These are phyloP conservation scores for Drosophila greeni DNA, from an alignment of 2,888 invertebrate genomes.

Conservation along the genomic window DNA sequence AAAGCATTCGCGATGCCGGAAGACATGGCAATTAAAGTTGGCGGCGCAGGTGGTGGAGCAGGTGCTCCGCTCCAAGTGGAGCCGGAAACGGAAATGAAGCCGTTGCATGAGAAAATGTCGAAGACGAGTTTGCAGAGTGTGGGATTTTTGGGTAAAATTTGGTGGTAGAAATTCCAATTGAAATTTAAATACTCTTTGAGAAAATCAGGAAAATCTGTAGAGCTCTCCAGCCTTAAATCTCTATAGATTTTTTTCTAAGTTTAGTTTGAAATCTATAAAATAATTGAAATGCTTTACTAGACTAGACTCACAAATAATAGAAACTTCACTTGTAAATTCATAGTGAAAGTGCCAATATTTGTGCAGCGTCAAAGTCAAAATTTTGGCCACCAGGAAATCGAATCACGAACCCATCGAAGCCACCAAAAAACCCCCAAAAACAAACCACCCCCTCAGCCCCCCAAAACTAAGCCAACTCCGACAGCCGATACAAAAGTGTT, in stretches of 20 bases:
- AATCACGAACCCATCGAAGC: slow-evolving; percentile 1
- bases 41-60: slow-evolving; percentile 1
- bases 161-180: background rate
- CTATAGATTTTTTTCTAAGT: background rate
- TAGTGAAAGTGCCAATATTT: background rate
- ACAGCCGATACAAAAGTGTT: slow-evolving; percentile 57
- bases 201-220: background rate
- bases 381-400: background rate
- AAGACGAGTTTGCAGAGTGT: background rate
- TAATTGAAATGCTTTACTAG: background rate
- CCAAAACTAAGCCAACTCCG: background rate
- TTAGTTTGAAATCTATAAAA: background rate
- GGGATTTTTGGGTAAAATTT: background rate
- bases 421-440: background rate
- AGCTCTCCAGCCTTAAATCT: background rate
- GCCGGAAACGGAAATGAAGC: slow-evolving; percentile 30
- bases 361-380: slow-evolving; percentile 20
- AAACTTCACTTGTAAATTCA: background rate
- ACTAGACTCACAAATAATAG: background rate
- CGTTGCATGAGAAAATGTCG: slow-evolving; percentile 4
- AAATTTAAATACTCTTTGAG: background rate
- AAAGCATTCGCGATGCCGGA: slow-evolving; percentile 16
- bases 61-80: slow-evolving; percentile 7
- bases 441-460: background rate
- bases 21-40: slow-evolving; percentile 51